These are phyloP conservation scores for Oxytorus armatus DNA, from an alignment of 2,888 invertebrate species.

Conservation along the genomic window DNA sequence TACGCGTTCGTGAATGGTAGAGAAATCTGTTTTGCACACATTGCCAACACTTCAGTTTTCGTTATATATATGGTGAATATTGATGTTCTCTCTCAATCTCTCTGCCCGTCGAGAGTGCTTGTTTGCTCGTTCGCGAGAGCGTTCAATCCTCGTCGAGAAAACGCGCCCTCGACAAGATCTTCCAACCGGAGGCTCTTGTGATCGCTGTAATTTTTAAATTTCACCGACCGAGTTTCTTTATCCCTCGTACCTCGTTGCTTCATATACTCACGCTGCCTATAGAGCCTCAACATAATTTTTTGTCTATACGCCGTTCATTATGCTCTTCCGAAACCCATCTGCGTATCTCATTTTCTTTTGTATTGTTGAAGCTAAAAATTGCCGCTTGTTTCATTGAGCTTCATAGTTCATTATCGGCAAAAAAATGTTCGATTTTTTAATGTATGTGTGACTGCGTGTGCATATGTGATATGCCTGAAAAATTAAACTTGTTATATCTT, in stretches of 20 bases:
- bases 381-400: too few relatives aligned
- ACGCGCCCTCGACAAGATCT: slow-evolving; percentile 12
- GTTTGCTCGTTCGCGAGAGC: slow-evolving; percentile 46
- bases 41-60: slow-evolving; percentile 12
- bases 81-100: slow-evolving; percentile 16
- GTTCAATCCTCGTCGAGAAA: slow-evolving; percentile 21
- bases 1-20: not conserved
- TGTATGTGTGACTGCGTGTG: too few relatives aligned
- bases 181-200: slow-evolving; percentile 9
- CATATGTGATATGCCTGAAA: too few relatives aligned
- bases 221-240: slow-evolving; percentile 30
- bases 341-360: too few relatives aligned
- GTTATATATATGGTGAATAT: not conserved
- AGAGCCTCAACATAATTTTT: slow-evolving; percentile 61
- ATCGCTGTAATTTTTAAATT: slow-evolving; percentile 48
- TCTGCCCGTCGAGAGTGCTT: slow-evolving; percentile 20
- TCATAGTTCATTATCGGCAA: too few relatives aligned
- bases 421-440: too few relatives aligned
- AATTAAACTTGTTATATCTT: too few relatives aligned
- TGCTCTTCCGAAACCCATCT: too few relatives aligned
- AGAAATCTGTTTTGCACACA: slow-evolving; percentile 34
- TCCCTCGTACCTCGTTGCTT: not conserved
- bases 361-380: too few relatives aligned
- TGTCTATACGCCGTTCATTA: too few relatives aligned
- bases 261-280: not conserved